Conservation (phyloP, 2,113 vertebrate species). For the Thomomys bottae region DNA sequence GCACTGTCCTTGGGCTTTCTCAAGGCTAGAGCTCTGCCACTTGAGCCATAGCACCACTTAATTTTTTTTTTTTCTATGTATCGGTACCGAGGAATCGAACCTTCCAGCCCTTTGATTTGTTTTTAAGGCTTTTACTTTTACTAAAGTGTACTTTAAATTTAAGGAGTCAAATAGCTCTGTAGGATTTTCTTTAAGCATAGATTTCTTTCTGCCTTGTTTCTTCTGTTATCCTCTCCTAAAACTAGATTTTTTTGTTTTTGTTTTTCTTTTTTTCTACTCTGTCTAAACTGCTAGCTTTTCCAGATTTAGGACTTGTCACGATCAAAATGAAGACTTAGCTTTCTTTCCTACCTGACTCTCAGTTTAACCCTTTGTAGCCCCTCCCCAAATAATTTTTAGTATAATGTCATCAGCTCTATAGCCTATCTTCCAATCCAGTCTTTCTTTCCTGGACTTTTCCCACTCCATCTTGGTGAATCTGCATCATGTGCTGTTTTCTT, state of each 20-base stretch:
- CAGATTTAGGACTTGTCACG: not conserved
- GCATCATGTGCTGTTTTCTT: not conserved
- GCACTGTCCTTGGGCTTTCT: too few species aligned
- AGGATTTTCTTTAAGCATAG: not conserved
- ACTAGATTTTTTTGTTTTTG: not conserved
- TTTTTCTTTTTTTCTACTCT: too few species aligned
- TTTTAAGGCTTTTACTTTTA: too few species aligned
- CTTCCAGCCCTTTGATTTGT: too few species aligned
- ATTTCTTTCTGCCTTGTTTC: not conserved
- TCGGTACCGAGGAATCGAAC: too few species aligned
- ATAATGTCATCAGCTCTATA: not conserved
- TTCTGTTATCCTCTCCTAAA: not conserved
- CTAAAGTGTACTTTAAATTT: not conserved
- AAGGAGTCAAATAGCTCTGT: not conserved
- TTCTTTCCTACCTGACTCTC: not conserved
- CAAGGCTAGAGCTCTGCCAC: too few species aligned
- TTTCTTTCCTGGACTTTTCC: not conserved
- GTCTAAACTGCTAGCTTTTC: not conserved
- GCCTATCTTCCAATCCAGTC: not conserved
- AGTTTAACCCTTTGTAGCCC: too few species aligned
- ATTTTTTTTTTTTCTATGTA: too few species aligned
- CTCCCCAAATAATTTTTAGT: not conserved
- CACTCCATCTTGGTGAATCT: not conserved
- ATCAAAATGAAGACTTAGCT: not conserved
- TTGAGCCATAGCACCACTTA: too few species aligned